phyloP scores from a whole-genome alignment of 2,888 invertebrate genomes.

The Andricus quercusramuli region DNA sequence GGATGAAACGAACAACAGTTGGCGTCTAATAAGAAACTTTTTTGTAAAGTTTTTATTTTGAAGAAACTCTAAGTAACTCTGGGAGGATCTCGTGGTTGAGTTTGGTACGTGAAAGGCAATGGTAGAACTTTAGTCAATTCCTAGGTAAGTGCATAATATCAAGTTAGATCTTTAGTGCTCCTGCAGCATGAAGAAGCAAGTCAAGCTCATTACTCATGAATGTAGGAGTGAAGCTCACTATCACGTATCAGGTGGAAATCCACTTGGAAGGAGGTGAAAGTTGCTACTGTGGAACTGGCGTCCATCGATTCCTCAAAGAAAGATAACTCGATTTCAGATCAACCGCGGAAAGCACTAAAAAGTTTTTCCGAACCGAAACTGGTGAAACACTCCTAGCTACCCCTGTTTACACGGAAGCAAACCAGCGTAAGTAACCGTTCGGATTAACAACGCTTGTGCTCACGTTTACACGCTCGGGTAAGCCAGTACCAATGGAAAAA shows the following conservation, averaged over 20 bases:
- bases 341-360: constrained; percentile 59
- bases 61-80: constrained; percentile 28
- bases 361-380: constrained; percentile 58
- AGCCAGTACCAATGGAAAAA: constrained; percentile 46
- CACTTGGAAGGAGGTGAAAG: constrained; percentile 48
- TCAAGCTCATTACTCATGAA: constrained; percentile 41
- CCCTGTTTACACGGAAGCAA: constrained; percentile 61
- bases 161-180: constrained; percentile 40
- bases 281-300: constrained; percentile 51
- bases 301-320: constrained; percentile 55
- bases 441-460: constrained; percentile 62
- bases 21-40: background rate
- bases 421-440: constrained; percentile 62
- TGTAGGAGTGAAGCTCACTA: constrained; percentile 39
- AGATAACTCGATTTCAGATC: constrained; percentile 57
- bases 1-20: constrained; percentile 2
- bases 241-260: constrained; percentile 39
- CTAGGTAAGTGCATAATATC: constrained; percentile 40
- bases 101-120: constrained; percentile 29
- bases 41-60: constrained; percentile 13
- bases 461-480: constrained; percentile 57
- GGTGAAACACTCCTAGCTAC: constrained; percentile 29
- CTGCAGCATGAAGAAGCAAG: constrained; percentile 39
- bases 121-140: constrained; percentile 37
- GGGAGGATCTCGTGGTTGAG: constrained; percentile 28